Evolutionary conservation across 2,797 vertebrate species (phyloP), one percentile per base, ranked within the genome.

Genomic region (Jordanella pulchra): DNA sequence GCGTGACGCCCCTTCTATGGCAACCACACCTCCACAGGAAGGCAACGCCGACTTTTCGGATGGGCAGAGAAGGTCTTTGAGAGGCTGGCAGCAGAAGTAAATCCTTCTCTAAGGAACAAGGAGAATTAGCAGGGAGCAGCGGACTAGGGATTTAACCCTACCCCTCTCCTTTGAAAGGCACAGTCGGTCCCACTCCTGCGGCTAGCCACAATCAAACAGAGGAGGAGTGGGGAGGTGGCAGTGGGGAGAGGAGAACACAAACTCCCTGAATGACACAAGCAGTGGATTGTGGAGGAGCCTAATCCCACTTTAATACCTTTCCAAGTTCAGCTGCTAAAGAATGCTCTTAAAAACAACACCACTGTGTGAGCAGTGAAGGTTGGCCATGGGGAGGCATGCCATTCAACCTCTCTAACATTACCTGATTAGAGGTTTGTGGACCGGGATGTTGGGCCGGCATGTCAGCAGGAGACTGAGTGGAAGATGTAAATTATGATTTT

Each of bases 271-370:
- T 96, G 96, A 96, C 95, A 96, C 96, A 96, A 96, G 95, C 95
- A 93, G 92, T 87, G 94, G 95, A 96, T 95, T 96, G 96, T 96
- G 94, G 94, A 96, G 94, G 94, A 95, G 92, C 93, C 96, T 97
- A 97, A 97, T 97, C 96, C 96, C 93, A 95, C 95, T 97, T 97
- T 97, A 97, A 97, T 97, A 96, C 96, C 95, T 96, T 96, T 96
- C 95, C 96, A 97, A 96, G 96, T 96, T 96, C 96, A 95, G 96
- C 94, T 93, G 92, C 94, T 94, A 94, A 96, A 96, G 94, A 95
- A 96, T 95, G 94, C 94, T 93, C 95, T 96, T 96, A 96, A 96
- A 97, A 95, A 95, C 94, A 95, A 94, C 94, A 94, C 92, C 93
- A 87, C 91, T 93, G 93, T 94, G 94, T 94, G 94, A 93, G 94